Evolutionary conservation across 2,113 vertebrate species (phyloP).

Genomic region (Cyanistes caeruleus): DNA sequence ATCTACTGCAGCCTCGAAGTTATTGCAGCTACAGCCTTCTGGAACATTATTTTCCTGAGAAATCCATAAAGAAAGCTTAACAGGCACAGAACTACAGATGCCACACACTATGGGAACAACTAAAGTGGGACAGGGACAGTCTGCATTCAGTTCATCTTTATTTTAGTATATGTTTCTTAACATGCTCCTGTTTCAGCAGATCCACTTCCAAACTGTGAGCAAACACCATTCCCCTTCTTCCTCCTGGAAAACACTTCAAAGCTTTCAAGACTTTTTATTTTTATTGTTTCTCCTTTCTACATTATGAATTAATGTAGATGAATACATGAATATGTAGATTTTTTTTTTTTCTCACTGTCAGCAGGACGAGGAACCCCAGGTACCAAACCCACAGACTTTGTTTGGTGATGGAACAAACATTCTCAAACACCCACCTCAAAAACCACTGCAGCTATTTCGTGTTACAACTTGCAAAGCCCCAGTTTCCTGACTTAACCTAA

Average conservation of each 20-base stretch:
- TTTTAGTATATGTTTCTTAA: background rate
- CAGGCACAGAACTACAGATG: background rate
- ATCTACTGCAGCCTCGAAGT: background rate
- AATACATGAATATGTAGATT: background rate
- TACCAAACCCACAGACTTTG: background rate
- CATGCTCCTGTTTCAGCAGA: background rate
- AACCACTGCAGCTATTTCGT: background rate
- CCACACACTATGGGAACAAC: background rate
- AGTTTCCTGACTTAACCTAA: background rate
- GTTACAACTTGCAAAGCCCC: background rate
- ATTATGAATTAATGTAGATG: background rate
- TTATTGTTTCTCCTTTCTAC: background rate
- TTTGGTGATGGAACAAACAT: background rate
- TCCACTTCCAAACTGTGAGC: background rate
- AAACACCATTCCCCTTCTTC: background rate
- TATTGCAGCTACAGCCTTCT: background rate
- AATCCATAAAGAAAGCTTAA: background rate
- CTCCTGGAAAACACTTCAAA: background rate
- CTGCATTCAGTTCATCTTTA: background rate
- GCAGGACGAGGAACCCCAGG: background rate
- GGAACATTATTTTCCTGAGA: background rate
- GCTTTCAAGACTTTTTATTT: background rate
- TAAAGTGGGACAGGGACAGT: background rate
- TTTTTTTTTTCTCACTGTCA: background rate
- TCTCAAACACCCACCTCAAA: background rate